Percentiles rank a stretch among this genome's conserved stretches.
Evolutionary conservation across 1,140 invertebrate genomes (phyloP).

Genomic region (Eueides isabella): DNA sequence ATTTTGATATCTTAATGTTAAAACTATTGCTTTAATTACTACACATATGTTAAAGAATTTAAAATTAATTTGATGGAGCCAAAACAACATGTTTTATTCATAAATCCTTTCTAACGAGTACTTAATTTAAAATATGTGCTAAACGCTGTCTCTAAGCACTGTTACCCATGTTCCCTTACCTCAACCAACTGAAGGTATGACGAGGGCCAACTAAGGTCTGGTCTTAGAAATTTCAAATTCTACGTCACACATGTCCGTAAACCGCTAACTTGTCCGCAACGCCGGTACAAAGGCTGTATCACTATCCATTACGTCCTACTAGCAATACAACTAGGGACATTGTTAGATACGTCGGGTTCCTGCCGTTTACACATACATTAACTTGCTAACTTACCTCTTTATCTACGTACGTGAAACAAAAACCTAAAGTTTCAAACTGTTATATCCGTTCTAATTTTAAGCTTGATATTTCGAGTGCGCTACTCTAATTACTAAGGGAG

Average conservation of each 20-base stretch:
- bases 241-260: slow-evolving; percentile 38
- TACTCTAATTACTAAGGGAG: slow-evolving; percentile 13
- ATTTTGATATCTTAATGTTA: no score
- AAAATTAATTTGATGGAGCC: no score
- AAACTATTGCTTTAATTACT: no score
- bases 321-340: slow-evolving; percentile 30
- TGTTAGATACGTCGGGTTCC: slow-evolving; percentile 36
- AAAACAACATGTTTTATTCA: no score
- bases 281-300: slow-evolving; percentile 34
- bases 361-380: slow-evolving; percentile 21
- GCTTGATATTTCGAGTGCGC: slow-evolving; percentile 9
- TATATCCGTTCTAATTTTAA: slow-evolving; percentile 1
- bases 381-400: background rate
- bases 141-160: background rate
- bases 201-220: slow-evolving; percentile 26
- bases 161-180: background rate
- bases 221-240: slow-evolving; percentile 29
- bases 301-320: slow-evolving; percentile 34
- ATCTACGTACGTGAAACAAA: slow-evolving; percentile 7
- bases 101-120: background rate
- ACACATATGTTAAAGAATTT: no score
- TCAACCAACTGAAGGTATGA: slow-evolving; percentile 27
- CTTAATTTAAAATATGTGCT: background rate
- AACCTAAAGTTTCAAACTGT: slow-evolving; percentile 2
- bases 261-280: slow-evolving; percentile 44